Conservation (phyloP, 1,140 invertebrate genomes). For the Aculops lycopersici region DNA sequence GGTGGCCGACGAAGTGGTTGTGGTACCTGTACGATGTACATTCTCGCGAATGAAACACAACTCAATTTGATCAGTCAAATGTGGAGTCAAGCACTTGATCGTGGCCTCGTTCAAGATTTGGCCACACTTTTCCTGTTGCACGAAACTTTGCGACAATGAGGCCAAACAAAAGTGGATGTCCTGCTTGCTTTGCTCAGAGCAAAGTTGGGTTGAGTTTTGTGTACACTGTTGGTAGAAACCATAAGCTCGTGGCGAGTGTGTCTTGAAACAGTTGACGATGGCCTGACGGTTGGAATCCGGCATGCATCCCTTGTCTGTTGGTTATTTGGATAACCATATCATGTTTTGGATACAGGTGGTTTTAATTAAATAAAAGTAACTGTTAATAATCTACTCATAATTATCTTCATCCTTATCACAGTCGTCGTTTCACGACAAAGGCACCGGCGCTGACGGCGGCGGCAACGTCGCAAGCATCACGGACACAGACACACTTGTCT, state of each 20-base stretch:
- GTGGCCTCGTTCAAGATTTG: not conserved
- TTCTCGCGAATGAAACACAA: not conserved
- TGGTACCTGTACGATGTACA: not conserved
- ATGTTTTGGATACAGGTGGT: too few relatives aligned
- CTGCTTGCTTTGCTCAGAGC: not conserved
- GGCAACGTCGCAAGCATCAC: too few relatives aligned
- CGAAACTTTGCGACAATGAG: not conserved
- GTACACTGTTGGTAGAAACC: not conserved
- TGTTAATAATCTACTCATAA: too few relatives aligned
- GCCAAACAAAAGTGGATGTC: not conserved
- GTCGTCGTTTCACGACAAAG: too few relatives aligned
- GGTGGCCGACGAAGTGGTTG: not conserved
- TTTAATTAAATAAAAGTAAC: too few relatives aligned
- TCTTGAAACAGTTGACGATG: not conserved
- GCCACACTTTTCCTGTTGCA: not conserved
- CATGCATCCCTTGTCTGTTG: not conserved
- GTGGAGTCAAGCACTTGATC: not conserved
- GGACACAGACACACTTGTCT: too few relatives aligned
- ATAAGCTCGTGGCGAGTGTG: not conserved
- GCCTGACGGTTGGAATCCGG: not conserved
- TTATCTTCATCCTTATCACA: too few relatives aligned
- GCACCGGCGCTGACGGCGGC: too few relatives aligned
- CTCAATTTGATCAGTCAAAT: not conserved
- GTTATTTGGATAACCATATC: too few relatives aligned
- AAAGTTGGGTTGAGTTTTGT: not conserved